Evolutionary conservation across 2,888 invertebrate genomes (phyloP).

Genomic region (Watsonalla cultraria): DNA sequence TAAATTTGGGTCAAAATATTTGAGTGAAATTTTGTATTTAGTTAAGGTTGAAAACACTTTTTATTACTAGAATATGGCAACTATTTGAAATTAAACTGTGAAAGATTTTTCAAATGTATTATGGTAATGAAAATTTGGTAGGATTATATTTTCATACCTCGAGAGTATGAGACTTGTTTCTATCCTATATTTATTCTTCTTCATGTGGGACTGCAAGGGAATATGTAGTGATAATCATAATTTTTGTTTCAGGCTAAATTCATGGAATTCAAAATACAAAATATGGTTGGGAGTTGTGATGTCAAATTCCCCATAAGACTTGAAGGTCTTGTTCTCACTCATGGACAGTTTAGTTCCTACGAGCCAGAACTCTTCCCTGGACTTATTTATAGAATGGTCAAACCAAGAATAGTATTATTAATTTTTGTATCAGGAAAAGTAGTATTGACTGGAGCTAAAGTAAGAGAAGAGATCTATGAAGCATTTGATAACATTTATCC

Average conservation of each 20-base stretch:
- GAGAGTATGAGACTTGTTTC: too few relatives aligned
- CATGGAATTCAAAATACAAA: constrained; percentile 89
- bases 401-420: constrained; percentile 95
- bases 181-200: too few relatives aligned
- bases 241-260: constrained; percentile 84
- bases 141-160: too few relatives aligned
- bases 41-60: too few relatives aligned
- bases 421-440: constrained; percentile 99
- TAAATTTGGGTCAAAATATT: too few relatives aligned
- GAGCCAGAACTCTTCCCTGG: constrained; percentile 99
- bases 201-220: too few relatives aligned
- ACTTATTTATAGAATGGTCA: constrained; percentile 97
- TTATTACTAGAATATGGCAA: too few relatives aligned
- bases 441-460: constrained; percentile 98
- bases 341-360: constrained; percentile 90
- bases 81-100: too few relatives aligned
- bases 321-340: constrained; percentile 86
- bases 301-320: constrained; percentile 86
- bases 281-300: constrained; percentile 89
- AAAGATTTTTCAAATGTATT: too few relatives aligned
- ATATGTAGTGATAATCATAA: background rate
- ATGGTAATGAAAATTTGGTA: too few relatives aligned
- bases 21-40: too few relatives aligned
- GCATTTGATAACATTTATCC: constrained; percentile 98
- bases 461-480: constrained; percentile 94